phyloP scores from a whole-genome alignment of 23 tunicate genomes.

The Aplidium turbinatum region DNA sequence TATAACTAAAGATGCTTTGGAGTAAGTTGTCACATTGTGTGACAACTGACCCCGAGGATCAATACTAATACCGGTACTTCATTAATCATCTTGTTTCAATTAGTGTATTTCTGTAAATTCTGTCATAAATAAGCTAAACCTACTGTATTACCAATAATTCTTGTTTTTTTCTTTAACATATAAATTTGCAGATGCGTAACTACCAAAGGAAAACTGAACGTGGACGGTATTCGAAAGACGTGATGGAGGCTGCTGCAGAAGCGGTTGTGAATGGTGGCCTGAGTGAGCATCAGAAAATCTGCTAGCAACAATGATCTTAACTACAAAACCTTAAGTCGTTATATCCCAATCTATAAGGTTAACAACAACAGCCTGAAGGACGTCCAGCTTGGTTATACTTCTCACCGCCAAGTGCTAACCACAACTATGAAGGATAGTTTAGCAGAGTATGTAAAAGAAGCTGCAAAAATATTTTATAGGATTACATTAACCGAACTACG shows the following conservation, averaged over 20 bases:
- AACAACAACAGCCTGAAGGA: slow-evolving; percentile 19
- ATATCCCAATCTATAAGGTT: background rate
- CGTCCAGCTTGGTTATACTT: background rate
- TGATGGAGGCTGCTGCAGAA: slow-evolving; percentile 5
- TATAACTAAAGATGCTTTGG: too few species aligned
- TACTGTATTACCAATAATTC: too few species aligned
- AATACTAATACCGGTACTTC: too few species aligned
- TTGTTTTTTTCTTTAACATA: too few species aligned
- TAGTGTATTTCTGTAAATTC: too few species aligned
- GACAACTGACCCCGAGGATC: too few species aligned
- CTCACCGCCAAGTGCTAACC: slow-evolving; percentile 11
- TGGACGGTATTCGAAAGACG: slow-evolving; percentile 16
- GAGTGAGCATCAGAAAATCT: slow-evolving; percentile 12
- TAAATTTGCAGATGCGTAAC: slow-evolving; percentile 12
- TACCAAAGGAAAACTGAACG: slow-evolving; percentile 8
- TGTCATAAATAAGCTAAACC: too few species aligned
- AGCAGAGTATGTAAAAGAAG: slow-evolving; percentile 4
- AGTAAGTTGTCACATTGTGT: too few species aligned
- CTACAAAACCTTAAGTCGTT: slow-evolving; percentile 11
- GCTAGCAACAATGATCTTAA: slow-evolving; percentile 5
- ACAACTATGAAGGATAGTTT: slow-evolving; percentile 4
- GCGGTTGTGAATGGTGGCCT: slow-evolving; percentile 14
- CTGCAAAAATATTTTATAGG: slow-evolving; percentile 16
- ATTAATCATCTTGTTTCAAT: too few species aligned
- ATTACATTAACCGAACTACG: slow-evolving; percentile 6